Evolutionary conservation across 2,888 invertebrate species (phyloP), one percentile per base, ranked within the genome.

Genomic region (Girardia tigrina): DNA sequence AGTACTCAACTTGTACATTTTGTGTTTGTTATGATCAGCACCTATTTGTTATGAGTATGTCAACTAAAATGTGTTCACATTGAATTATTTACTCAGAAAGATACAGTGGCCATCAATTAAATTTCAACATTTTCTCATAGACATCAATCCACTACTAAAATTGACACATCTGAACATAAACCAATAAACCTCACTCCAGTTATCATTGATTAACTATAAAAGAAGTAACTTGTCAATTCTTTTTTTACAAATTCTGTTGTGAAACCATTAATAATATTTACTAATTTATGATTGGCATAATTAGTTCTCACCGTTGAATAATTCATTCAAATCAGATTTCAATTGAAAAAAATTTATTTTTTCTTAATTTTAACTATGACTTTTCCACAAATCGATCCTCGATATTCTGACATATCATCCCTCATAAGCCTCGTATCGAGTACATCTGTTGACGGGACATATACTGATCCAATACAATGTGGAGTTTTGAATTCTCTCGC

Each of bases 1-100:
- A 56, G 56, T 56, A 23, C 56, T 56, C 4, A 56, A 56, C n/a
- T 56, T 56, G 56, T 56, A 56, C n/a, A 56, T 20, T 56, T 56
- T 56, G 23, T 20, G n/a, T 56, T 4, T 56, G 56, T 56, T 20
- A 36, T 56, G 56, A 56, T 56, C 56, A 56, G 56, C 56, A 56
- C 56, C 56, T 56, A 56, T 56, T 56, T 56, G 56, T 56, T 56
- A 56, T 56, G 56, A 56, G 56, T 56, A 56, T 56, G 56, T 56
- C 56, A 56, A 56, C 56, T 56, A 20, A 56, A 56, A 56, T n/a
- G 56, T 56, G 56, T 56, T 56, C 56, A 56, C 56, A 56, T 56
- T 23, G 56, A 56, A 56, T 20, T 56, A 56, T 56, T 56, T 56
- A 56, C 56, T 56, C 56, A 56, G n/a, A 56, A 56, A 56, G 56